A percentile compares a stretch with the other conserved stretches of the same genome.
Evolutionary conservation across 2,888 invertebrate genomes (phyloP).

Genomic region (Herminia tarsipennalis): DNA sequence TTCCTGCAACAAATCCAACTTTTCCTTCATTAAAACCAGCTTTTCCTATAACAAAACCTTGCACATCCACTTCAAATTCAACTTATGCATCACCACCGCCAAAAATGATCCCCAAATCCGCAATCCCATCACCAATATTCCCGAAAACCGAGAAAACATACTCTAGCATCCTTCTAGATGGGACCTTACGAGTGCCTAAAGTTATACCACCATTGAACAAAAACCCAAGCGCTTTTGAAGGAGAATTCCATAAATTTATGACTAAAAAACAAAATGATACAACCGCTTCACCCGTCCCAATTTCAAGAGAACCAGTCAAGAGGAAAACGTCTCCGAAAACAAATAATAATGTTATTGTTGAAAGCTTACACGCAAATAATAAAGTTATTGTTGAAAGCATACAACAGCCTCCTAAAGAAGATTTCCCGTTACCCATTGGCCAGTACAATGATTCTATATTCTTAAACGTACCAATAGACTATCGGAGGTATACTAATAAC

Average conservation of each 20-base stretch:
- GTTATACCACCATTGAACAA: conserved; percentile 67
- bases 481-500: conserved; percentile 49
- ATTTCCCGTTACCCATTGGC: conserved; percentile 63
- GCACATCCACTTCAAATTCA: conserved; percentile 4
- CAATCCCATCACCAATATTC: conserved; percentile 12
- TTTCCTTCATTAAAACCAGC: neutral
- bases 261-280: conserved; percentile 8
- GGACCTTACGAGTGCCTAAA: conserved; percentile 55
- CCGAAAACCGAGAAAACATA: conserved; percentile 27
- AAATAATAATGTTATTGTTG: conserved; percentile 3
- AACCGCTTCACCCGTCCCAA: neutral
- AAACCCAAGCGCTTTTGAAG: conserved; percentile 74
- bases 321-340: neutral
- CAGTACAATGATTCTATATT: conserved; percentile 78
- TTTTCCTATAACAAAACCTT: neutral
- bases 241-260: conserved; percentile 78
- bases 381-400: conserved; percentile 46
- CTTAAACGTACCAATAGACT: conserved; percentile 65
- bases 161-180: conserved; percentile 42
- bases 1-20: neutral
- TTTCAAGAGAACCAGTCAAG: neutral
- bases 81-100: conserved; percentile 11
- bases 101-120: conserved; percentile 12
- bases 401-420: conserved; percentile 28
- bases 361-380: no score